Base-by-base conservation (phyloP, 2,888 invertebrate species). In the Phragmatobia fuliginosa region DNA sequence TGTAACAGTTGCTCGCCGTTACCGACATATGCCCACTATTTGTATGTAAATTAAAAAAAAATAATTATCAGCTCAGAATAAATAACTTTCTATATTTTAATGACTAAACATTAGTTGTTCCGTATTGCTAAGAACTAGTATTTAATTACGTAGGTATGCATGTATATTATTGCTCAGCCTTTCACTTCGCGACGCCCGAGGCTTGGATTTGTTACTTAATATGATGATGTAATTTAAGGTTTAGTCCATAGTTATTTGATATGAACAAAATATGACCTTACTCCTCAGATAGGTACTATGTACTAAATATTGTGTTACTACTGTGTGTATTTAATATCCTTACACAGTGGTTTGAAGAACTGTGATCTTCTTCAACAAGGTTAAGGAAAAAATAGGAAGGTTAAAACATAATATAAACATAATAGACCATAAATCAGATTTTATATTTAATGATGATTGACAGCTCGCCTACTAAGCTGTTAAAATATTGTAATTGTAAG, bases 21-120 rank as follows among this genome's bases (percentile, higher is more conserved):
- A 71, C 73, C 76, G 80, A 83, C 86, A 87, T 85, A 80, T 87
- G 87, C 81, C 73, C 76, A 79, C 78, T 74, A 83, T 85, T 81
- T 84, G 84, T 88, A 88, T 88, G 85, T 82, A 85, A 90, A 90
- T 91, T 85, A 84, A 85, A 88, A 86, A 88, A 86, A 87, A 81
- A 83, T 87, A 90, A 91, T 91, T 90, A 90, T 86, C 89, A 84
- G 73, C 83, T 87, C 82, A 76, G 84, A 83, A 83, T 84, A 87
- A 81, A 86, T 71, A 71, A 84, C 87, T 88, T 85, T 83, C 78
- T 78, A 82, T 82, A 80, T 75, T 73, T 72, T 72, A 80, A 80
- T 74, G 65, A 69, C 36, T 58, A 62, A 49, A 66, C 49, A 59
- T 67, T 67, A 67, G 49, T 66, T 62, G 68, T 72, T 68, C 65